These are phyloP conservation scores for Octomys mimax DNA, from an alignment of 2,797 vertebrate species.

Conservation along the genomic window DNA sequence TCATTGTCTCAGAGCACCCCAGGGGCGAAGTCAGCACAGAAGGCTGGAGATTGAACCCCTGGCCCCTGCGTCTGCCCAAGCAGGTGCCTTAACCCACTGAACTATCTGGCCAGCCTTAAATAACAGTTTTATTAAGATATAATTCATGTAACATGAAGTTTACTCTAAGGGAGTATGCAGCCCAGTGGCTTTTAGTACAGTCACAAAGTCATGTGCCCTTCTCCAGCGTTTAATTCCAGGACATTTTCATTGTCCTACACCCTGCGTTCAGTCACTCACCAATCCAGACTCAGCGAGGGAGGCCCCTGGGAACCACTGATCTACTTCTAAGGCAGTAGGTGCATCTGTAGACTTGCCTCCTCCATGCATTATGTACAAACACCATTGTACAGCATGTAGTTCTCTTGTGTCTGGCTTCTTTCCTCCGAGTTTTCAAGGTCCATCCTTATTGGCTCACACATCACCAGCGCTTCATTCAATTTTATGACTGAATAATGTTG, in stretches of 20 bases:
- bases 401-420: not conserved
- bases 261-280: not conserved
- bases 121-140: not conserved
- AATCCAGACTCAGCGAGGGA: not conserved
- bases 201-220: not conserved
- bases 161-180: not conserved
- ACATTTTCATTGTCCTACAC: not conserved
- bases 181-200: not conserved
- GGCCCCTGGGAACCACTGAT: not conserved
- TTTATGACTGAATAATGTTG: not conserved
- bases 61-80: no score
- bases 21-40: no score
- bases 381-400: not conserved
- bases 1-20: no score
- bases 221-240: not conserved
- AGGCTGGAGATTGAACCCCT: no score
- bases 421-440: not conserved
- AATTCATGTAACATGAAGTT: not conserved
- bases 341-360: not conserved
- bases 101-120: no score
- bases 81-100: no score
- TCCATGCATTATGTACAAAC: not conserved
- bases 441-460: not conserved
- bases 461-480: not conserved
- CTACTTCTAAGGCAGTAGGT: not conserved